Evolutionary conservation across 2,888 invertebrate species (phyloP).

Genomic region (Trachelus iudaicus): DNA sequence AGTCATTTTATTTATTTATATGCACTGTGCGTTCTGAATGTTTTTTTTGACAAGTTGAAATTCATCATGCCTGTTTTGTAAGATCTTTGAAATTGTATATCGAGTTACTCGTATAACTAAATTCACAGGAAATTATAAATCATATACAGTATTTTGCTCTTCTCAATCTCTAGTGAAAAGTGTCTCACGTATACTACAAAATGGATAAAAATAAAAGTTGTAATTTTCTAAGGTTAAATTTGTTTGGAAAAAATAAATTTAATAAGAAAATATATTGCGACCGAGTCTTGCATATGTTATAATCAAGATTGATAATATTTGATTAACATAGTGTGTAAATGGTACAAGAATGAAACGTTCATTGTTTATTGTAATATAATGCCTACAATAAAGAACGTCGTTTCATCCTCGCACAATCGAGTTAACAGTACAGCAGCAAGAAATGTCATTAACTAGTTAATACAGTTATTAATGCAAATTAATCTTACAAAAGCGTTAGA

Average conservation of each 20-base stretch:
- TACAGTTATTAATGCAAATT: neutral
- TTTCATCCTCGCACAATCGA: neutral
- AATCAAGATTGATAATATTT: neutral
- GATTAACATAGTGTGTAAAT: neutral
- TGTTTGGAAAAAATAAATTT: neutral
- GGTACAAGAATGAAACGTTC: neutral
- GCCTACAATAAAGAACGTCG: neutral
- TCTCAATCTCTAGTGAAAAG: neutral
- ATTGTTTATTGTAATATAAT: neutral
- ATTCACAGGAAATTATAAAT: neutral
- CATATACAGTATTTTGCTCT: neutral
- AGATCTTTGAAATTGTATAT: neutral
- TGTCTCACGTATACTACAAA: neutral
- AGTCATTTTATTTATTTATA: neutral
- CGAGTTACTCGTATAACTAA: neutral
- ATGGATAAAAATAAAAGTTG: neutral
- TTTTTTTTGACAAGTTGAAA: neutral
- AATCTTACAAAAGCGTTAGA: neutral
- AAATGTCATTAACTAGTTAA: neutral
- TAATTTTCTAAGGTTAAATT: neutral
- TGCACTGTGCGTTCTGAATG: neutral
- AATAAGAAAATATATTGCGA: neutral
- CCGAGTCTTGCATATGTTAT: neutral
- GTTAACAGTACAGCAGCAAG: neutral
- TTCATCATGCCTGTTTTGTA: neutral